phyloP scores from a whole-genome alignment of 1,140 invertebrate genomes.

The Ceratosolen fusciceps region DNA sequence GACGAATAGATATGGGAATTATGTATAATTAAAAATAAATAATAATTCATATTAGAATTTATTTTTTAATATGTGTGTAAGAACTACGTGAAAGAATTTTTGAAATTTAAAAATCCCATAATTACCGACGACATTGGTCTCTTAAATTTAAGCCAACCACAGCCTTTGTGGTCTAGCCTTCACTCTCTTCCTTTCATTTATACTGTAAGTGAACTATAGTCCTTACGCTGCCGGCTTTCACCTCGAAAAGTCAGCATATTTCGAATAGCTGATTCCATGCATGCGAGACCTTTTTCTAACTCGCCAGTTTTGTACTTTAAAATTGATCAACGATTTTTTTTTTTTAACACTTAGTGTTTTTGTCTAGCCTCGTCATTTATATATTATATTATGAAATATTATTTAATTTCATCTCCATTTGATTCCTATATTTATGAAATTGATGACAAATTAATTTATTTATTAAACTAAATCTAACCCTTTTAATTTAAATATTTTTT shows the following conservation, averaged over 20 bases:
- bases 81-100: background rate
- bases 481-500: too few relatives aligned
- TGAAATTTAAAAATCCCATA: constrained; percentile 68
- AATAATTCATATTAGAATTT: too few relatives aligned
- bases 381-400: background rate
- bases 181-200: constrained; percentile 51
- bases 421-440: background rate
- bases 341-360: too few relatives aligned
- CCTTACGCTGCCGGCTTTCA: constrained; percentile 18
- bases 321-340: too few relatives aligned
- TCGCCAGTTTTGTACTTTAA: background rate
- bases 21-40: too few relatives aligned
- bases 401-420: background rate
- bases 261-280: constrained; percentile 48
- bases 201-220: constrained; percentile 39
- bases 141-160: constrained; percentile 69
- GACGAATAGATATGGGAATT: too few relatives aligned
- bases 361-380: background rate
- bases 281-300: constrained; percentile 31
- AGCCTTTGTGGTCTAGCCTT: constrained; percentile 67
- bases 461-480: too few relatives aligned
- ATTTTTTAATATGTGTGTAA: background rate
- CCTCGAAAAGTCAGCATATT: constrained; percentile 72
- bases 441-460: too few relatives aligned
- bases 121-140: constrained; percentile 69